A percentile compares a stretch with the other conserved stretches of the same genome.
Conservation (phyloP, 2,113 vertebrate species). For the Spea bombifrons region DNA sequence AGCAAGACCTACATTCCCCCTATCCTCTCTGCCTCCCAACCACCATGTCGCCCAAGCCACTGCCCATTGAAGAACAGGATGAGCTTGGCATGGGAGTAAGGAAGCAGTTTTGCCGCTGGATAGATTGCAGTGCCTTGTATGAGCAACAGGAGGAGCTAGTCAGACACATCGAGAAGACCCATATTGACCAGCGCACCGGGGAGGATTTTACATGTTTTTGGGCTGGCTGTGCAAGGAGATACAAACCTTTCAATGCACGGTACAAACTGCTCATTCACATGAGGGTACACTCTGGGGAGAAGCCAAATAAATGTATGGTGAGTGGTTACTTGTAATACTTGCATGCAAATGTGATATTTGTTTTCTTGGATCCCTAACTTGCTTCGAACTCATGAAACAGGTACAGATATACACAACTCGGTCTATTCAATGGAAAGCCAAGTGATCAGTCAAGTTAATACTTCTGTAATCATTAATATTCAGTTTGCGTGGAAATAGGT, state of each 20-base stretch:
- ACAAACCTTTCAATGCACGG: slow-evolving; percentile 97
- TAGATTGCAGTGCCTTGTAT: slow-evolving; percentile 91
- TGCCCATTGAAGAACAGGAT: slow-evolving; percentile 56
- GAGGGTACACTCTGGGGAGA: slow-evolving; percentile 98
- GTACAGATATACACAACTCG: too few species aligned
- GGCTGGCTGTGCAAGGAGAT: slow-evolving; percentile 92
- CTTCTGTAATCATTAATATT: too few species aligned
- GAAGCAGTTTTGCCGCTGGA: slow-evolving; percentile 91
- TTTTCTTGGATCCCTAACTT: too few species aligned
- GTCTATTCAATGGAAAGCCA: too few species aligned
- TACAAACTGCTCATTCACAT: slow-evolving; percentile 99
- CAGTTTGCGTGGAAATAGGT: too few species aligned
- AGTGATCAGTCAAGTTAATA: too few species aligned
- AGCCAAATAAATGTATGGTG: slow-evolving; percentile 99
- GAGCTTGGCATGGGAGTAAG: slow-evolving; percentile 68
- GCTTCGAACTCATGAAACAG: too few species aligned
- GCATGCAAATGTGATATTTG: neutral
- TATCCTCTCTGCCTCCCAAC: slow-evolving; percentile 79
- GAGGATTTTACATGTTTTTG: slow-evolving; percentile 99
- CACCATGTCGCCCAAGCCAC: slow-evolving; percentile 66
- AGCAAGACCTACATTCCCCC: slow-evolving; percentile 81
- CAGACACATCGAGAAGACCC: slow-evolving; percentile 97
- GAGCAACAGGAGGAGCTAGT: slow-evolving; percentile 98
- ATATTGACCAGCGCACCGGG: slow-evolving; percentile 96
- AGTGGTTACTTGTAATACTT: slow-evolving; percentile 60